phyloP scores from a whole-genome alignment of 2,888 invertebrate genomes.

The Lasioglossum leucozonium region DNA sequence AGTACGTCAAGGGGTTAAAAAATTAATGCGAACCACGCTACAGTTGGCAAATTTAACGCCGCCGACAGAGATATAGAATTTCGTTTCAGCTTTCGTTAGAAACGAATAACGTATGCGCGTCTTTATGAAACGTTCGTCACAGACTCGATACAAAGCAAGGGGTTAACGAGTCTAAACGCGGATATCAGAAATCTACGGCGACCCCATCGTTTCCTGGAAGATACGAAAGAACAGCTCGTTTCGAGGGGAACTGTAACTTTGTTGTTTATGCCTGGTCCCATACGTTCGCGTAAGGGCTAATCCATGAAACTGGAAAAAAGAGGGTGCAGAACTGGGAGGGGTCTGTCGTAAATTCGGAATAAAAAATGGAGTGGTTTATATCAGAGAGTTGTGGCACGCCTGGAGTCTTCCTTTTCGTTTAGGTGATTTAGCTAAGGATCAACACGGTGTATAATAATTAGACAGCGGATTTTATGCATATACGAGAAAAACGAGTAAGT shows the following conservation, averaged over 20 bases:
- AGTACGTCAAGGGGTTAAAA: no score
- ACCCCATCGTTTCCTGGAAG: background rate
- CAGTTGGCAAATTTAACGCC: no score
- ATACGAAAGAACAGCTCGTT: background rate
- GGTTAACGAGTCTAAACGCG: background rate
- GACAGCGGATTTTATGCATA: no score
- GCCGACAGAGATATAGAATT: no score
- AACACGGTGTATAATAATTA: no score
- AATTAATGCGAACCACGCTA: no score
- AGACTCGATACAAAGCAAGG: background rate
- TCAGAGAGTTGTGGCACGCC: background rate
- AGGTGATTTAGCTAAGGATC: background rate
- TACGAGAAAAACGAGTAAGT: no score
- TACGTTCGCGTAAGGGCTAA: slow-evolving; percentile 15
- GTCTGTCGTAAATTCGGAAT: background rate
- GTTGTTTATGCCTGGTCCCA: background rate
- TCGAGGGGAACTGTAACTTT: background rate
- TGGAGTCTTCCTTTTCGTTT: background rate
- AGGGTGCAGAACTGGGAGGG: background rate
- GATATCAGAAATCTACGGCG: background rate
- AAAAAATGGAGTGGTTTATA: background rate
- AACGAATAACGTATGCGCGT: no score
- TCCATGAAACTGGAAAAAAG: background rate
- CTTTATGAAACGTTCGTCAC: no score
- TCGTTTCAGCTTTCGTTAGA: no score